Evolutionary conservation across 2,888 invertebrate genomes (phyloP), one percentile per base, ranked within the genome.

Genomic region (Aethes cnicana): DNA sequence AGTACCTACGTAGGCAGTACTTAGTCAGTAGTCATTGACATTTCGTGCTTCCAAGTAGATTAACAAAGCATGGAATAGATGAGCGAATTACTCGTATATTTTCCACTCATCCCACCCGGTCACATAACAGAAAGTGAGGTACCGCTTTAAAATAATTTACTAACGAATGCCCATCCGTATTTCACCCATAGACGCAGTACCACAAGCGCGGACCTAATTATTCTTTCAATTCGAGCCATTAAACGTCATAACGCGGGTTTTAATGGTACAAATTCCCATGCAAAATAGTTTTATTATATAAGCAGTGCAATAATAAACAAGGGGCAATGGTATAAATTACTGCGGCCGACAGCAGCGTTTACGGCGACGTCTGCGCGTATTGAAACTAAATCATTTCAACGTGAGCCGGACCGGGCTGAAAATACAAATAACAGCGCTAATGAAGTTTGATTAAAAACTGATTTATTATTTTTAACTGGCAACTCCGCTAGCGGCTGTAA

Each of bases 331-430:
- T 79, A 84, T 84, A 84, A 84, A 85, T 84, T 77, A 81, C 66
- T 57, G 46, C 57, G 44, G 64, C 58, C 60, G 81, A 82, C 83
- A 78, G 76, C 60, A 72, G 69, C 74, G 74, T 77, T 80, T 77
- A 77, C 74, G 63, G 70, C 75, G 72, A 73, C 77, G 74, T 77
- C 74, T 59, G 71, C 66, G 74, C 66, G 71, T 78, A 84, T 82
- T 82, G 81, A 82, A 84, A 80, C 76, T 86, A 83, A 83, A 84
- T 86, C 81, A 85, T 77, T 76, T 69, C 74, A 72, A 72, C 75
- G 74, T 81, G 77, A 81, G 74, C 74, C 68, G 54, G 55, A 61
- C 66, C 44, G 61, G 59, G 63, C 62, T 63, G 63, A 63, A 72
- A 71, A 74, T 72, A 77, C 79, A 78, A 81, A 79, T 77, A 77